These are phyloP conservation scores for Tinea semifulvella DNA, from an alignment of 2,888 invertebrate genomes.

Conservation along the genomic window DNA sequence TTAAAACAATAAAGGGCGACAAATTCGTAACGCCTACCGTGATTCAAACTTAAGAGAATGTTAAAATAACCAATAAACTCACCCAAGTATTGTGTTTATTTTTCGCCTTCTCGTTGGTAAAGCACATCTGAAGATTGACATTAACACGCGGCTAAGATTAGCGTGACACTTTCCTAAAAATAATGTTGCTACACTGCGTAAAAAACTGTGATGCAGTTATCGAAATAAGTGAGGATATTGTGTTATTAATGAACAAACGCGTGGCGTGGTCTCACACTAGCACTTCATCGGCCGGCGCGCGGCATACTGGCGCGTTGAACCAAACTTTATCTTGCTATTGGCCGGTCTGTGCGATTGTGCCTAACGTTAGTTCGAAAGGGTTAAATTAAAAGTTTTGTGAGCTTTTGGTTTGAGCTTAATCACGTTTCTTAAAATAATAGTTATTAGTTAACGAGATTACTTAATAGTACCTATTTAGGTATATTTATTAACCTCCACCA, in stretches of 20 bases:
- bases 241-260: background rate
- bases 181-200: constrained; percentile 4
- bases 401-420: too few relatives aligned
- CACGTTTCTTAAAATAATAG: too few relatives aligned
- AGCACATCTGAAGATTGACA: constrained; percentile 32
- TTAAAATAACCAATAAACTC: constrained; percentile 33
- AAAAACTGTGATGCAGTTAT: constrained; percentile 1
- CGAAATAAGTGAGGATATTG: constrained; percentile 5
- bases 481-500: too few relatives aligned
- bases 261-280: constrained; percentile 28
- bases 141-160: background rate
- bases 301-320: constrained; percentile 32
- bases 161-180: constrained; percentile 1
- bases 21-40: constrained; percentile 4
- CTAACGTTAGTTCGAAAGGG: background rate
- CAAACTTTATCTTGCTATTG: constrained; percentile 3
- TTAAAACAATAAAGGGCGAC: too few relatives aligned
- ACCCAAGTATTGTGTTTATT: constrained; percentile 57
- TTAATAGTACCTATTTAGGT: too few relatives aligned
- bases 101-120: constrained; percentile 41
- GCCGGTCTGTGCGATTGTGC: background rate
- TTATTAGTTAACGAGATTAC: too few relatives aligned
- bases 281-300: constrained; percentile 39
- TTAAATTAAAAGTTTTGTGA: too few relatives aligned
- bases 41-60: constrained; percentile 4